Evolutionary conservation across 1,140 invertebrate genomes (phyloP), one percentile per base, ranked within the genome.

Genomic region (Calephelis nemesis): DNA sequence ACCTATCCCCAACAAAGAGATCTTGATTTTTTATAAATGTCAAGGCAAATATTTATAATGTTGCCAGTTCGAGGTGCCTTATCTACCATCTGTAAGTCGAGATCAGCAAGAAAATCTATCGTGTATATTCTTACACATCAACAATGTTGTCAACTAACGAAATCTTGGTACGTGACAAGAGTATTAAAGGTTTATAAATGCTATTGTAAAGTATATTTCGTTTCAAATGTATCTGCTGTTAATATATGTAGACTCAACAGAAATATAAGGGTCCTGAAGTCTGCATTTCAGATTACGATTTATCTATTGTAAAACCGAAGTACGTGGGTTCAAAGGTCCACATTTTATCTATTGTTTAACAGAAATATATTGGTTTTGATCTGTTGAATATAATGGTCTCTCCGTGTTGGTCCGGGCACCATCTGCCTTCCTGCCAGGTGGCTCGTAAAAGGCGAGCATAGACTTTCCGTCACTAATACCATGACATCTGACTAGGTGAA

Each of bases 21-120:
- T 30, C 19, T 54, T 54, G 52, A n/a, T 69, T 69, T 69, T 49
- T 69, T 64, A 47, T 45, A 63, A 47, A 69, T 63, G 62, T 15
- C 30, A 69, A 7, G 48, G 54, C 39, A 54, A 63, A 69, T 42
- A 40, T 42, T 64, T 42, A 64, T 54, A 64, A 69, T 58, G 50
- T 63, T 45, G 48, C 62, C 52, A 64, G 48, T 69, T 65, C 48
- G 58, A 54, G 54, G 76, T 68, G 69, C 62, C 74, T 83, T 80
- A 84, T 85, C 82, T 78, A 49, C 30, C 67, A 86, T 86, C 82
- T 77, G 54, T 60, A 70, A 70, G 65, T 65, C 68, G 69, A 82
- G 75, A 82, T 82, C 79, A 76, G 78, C 76, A 79, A 74, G 83
- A 83, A 85, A 85, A 88, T 83, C 77, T 75, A 78, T 73, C 73